A percentile compares a stretch with the other conserved stretches of the same genome.
These are phyloP conservation scores for Synanthedon tipuliformis DNA, from an alignment of 2,888 invertebrate genomes.

Conservation along the genomic window DNA sequence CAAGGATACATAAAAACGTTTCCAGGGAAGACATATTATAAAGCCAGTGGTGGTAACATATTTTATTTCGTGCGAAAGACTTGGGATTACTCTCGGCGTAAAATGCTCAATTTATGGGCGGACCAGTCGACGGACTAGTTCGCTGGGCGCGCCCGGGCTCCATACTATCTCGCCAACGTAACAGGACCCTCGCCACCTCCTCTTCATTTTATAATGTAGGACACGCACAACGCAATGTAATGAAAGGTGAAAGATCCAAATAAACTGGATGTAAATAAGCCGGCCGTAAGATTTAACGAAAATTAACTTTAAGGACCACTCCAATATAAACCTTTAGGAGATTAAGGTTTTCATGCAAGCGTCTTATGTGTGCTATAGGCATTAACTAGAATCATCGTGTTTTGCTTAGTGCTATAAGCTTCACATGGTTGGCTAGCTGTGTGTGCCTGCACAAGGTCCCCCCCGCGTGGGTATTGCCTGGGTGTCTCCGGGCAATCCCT, in stretches of 20 bases:
- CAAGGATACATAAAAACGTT: neutral
- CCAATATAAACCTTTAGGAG: constrained; percentile 53
- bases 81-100: constrained; percentile 33
- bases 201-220: constrained; percentile 8
- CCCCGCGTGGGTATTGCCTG: too few species aligned
- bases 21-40: constrained; percentile 33
- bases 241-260: constrained; percentile 15
- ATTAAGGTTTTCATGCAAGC: constrained; percentile 47
- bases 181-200: constrained; percentile 21
- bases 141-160: constrained; percentile 23
- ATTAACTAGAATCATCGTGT: neutral
- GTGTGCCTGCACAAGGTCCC: too few species aligned
- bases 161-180: constrained; percentile 23
- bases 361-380: constrained; percentile 22
- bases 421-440: too few species aligned
- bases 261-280: constrained; percentile 24
- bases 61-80: constrained; percentile 54
- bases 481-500: too few species aligned
- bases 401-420: too few species aligned
- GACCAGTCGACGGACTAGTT: constrained; percentile 25
- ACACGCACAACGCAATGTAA: constrained; percentile 7
- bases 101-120: constrained; percentile 28
- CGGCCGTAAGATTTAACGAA: constrained; percentile 62
- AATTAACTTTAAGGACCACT: constrained; percentile 62
- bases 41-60: constrained; percentile 38